Evolutionary conservation across 2,888 invertebrate genomes (phyloP), one percentile per base, ranked within the genome.

Genomic region (Kryphioiulus occultus): DNA sequence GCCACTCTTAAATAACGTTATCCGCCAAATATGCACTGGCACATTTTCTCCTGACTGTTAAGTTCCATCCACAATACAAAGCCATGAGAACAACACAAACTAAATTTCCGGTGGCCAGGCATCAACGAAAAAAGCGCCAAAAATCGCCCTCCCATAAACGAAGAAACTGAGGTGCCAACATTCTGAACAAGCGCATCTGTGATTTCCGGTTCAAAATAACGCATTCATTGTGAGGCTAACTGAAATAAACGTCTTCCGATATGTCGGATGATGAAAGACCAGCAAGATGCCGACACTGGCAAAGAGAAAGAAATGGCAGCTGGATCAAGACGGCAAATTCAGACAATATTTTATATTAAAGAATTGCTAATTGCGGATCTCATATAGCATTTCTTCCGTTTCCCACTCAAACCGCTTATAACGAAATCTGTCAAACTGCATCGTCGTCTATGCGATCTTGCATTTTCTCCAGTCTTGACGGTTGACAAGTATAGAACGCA

Each of bases 191-290:
- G 68, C 26, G 68, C 68, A 68, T 68, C 68, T 68, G 68, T 68
- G 68, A 68, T 26, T 68, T 68, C 68, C 68, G 68, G 68, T 68
- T 68, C 22, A 68, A 68, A 68, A 68, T 68, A 68, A 68, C 68
- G 26, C 26, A 2, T 26, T 26, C 68, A 68, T 68, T 68, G 68
- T 68, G 68, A 26, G 26, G 68, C 68, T 26, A 68, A 68, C 0
- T 68, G 68, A 68, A 68, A 68, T 68, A 68, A 68, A 68, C 68
- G 68, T 68, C 68, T 68, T 53, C 53, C 19, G 53, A 68, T 68
- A 68, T 68, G 22, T 22, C 26, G 26, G 26, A 22, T 26, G 22
- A 68, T 68, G 68, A 68, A 68, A 68, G 68, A 17, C 68, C 68
- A 3, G 19, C 5, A 26, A 26, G 26, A 68, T 22, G 68, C 68